Conservation (phyloP, 2,113 vertebrate species). For the Ammodramus savannarum region DNA sequence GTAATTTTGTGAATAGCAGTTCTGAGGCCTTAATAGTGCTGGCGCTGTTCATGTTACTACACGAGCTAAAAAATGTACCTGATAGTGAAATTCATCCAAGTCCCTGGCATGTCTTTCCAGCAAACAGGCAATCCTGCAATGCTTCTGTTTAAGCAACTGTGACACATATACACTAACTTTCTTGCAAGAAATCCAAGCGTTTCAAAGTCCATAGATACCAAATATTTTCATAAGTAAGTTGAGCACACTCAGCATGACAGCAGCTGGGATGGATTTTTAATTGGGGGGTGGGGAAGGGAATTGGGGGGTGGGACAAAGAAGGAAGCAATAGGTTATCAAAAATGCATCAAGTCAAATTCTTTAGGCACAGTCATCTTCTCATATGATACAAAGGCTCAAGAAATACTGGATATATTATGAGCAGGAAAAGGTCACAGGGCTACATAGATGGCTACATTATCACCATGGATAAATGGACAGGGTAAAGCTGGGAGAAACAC, state of each 20-base stretch:
- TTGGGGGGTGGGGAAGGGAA: fast-evolving
- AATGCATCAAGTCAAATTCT: background rate
- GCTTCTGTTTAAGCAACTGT: background rate
- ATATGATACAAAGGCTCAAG: background rate
- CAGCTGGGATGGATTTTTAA: background rate
- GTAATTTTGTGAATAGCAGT: background rate
- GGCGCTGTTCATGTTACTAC: background rate
- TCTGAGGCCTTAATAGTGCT: background rate
- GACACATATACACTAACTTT: background rate
- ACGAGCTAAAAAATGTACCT: background rate
- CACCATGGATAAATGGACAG: background rate
- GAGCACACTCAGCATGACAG: background rate
- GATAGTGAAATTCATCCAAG: background rate
- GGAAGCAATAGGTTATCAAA: background rate
- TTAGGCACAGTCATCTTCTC: background rate
- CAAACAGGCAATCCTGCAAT: background rate
- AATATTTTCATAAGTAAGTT: background rate
- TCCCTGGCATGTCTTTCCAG: background rate
- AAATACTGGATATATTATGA: background rate
- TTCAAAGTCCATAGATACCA: background rate
- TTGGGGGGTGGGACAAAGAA: background rate
- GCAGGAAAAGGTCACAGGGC: background rate
- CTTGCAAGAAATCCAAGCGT: background rate
- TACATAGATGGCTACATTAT: background rate
- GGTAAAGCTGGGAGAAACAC: background rate